Percentiles rank a stretch among this genome's conserved stretches.
These are phyloP conservation scores for Pollenia griseotomentosa DNA, from an alignment of 2,888 invertebrate species.

Conservation along the genomic window DNA sequence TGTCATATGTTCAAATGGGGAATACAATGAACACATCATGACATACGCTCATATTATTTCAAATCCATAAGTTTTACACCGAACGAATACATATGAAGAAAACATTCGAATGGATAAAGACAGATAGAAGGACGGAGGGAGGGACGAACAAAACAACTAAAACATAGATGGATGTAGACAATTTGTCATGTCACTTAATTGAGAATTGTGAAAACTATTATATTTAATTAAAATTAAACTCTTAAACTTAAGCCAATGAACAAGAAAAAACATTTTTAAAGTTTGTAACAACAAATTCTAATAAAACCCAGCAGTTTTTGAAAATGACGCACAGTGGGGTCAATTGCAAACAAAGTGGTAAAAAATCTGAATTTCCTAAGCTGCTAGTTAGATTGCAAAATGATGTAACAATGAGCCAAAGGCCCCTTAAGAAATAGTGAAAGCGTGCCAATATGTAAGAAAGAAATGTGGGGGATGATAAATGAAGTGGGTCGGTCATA, in stretches of 20 bases:
- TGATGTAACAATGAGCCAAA: too few relatives aligned
- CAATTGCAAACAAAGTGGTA: too few relatives aligned
- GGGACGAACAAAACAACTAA: slow-evolving; percentile 1
- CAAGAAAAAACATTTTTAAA: not conserved
- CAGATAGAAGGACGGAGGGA: slow-evolving; percentile 4
- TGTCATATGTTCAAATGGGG: slow-evolving; percentile 69
- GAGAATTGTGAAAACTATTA: slow-evolving; percentile 71
- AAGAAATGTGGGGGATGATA: too few relatives aligned
- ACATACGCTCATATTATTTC: not conserved
- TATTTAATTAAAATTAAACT: slow-evolving; percentile 70
- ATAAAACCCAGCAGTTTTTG: too few relatives aligned
- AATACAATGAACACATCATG: slow-evolving; percentile 37
- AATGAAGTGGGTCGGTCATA: too few relatives aligned
- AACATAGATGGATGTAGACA: slow-evolving; percentile 68
- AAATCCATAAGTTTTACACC: slow-evolving; percentile 1
- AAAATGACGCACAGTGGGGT: too few relatives aligned
- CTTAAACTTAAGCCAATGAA: not conserved
- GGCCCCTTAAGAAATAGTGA: too few relatives aligned
- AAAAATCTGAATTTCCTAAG: too few relatives aligned
- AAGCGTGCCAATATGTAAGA: too few relatives aligned
- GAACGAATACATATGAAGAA: not conserved
- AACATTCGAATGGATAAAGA: slow-evolving; percentile 9
- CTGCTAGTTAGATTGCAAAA: too few relatives aligned
- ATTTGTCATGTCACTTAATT: slow-evolving; percentile 74
- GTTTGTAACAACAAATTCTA: not conserved